Base-by-base conservation (phyloP, 2,888 invertebrate species). In the Elysia crispata region DNA sequence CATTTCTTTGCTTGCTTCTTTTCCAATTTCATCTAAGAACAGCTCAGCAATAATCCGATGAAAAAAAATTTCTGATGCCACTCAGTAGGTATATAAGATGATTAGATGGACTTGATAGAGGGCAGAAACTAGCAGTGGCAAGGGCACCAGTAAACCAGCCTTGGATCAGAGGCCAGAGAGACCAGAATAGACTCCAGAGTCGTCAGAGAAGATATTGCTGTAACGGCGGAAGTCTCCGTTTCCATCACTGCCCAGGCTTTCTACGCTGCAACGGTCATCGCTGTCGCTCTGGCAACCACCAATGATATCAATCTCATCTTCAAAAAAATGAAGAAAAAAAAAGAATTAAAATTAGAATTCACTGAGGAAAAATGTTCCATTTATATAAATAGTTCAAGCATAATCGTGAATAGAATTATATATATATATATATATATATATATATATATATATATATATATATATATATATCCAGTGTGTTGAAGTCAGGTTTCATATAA, bases 301-400 rank as follows among this genome's bases (percentile, higher is more conserved):
- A 89, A 96, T 95, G 90, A 96, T 96, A 93, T 96, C 96, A 90
- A 96, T 95, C 92, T 96, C 96, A 93, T 96, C 96, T 96, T 94
- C 31, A 94, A 93, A 79, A 25, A 20, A 41, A 62, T 11, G 6
- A 28, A 28, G 49, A 20, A 50, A 49, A 54, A 77, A 69, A 18
- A 54, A 5, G 1, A 60, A 23, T 13, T 33, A 20, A 18, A 70
- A 13, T 33, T 20, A 0, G 23, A 70, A 41, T 11, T 62, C 3
- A 62, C 15, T 18, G 25, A 6, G 20, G 20, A 23, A 62, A 18
- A 3, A 62, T 25, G 13, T 18, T 18, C 25, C 8, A 64, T 13
- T 18, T 15, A 66, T 3, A 18, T 28, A 66, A 1, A 23, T 23
- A 18, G 1, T 66, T 23, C n/a, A 1, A 66, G 28, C 18, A 66